These are phyloP conservation scores for Enteromius fasciolatus DNA, from an alignment of 2,797 vertebrate genomes.

Conservation along the genomic window DNA sequence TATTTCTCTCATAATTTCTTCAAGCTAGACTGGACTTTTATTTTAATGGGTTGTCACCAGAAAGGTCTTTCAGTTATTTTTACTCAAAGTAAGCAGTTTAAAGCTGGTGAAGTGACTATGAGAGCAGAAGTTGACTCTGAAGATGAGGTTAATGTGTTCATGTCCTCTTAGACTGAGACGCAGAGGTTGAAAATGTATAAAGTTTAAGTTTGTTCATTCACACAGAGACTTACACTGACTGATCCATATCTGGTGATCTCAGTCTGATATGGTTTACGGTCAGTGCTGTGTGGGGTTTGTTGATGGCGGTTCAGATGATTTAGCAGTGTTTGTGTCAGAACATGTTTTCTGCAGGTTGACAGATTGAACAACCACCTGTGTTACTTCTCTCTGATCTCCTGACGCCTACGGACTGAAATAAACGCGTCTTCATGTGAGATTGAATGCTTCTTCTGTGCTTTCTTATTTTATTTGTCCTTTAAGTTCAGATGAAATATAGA, in stretches of 20 bases:
- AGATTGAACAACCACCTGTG: background rate
- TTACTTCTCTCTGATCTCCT: slow-evolving; percentile 3
- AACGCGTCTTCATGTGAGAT: background rate
- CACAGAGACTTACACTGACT: background rate
- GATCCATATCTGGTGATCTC: background rate
- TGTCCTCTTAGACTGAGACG: background rate
- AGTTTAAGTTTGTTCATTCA: background rate
- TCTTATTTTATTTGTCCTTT: background rate
- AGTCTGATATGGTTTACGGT: background rate
- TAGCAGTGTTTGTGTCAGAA: background rate
- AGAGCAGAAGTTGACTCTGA: background rate
- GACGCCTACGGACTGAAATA: background rate
- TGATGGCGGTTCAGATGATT: background rate
- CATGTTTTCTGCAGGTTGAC: background rate
- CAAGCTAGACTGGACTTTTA: background rate
- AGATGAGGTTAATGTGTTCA: background rate
- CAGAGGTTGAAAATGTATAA: no score
- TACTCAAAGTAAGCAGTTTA: no score
- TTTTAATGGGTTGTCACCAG: background rate
- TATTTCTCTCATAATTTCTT: no score
- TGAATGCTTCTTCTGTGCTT: background rate
- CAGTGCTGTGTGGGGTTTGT: background rate
- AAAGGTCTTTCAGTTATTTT: background rate
- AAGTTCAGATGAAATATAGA: no score
- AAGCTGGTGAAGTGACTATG: background rate